Base-by-base conservation (phyloP, 1,140 invertebrate genomes). In the Drosophila ananassae region DNA sequence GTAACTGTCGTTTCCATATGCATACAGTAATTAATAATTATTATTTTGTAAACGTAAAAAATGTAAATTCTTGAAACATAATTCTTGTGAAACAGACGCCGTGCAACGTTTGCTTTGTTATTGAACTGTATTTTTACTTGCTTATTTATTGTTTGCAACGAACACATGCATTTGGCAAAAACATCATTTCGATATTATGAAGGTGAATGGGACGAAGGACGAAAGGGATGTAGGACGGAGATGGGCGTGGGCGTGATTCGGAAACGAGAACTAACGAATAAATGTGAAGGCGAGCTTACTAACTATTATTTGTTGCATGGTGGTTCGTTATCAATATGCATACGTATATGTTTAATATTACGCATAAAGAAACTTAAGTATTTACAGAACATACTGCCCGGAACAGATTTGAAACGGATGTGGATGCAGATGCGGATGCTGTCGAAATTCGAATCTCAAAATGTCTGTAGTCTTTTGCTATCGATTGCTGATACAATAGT, bases 121-220 rank as follows among this genome's bases (percentile, higher is more conserved):
- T 17, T 32, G 52, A 50, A 2, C 9, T 72, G 48, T 59, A 74
- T 34, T 21, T 34, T 63, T 59, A 44, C 13, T 69, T 56, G 32
- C 41, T 52, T 22, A 52, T 64, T 79, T 79, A 53, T 83, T 83
- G 48, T 61, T 83, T 79, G 64, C 74, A 87, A 82, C 82, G 82
- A 85, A 87, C 82, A 87, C 82, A 85, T 81, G 68, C 60, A 87
- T 72, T 85, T 85, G 82, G 82, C 82, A 87, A 85, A 54, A 87
- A 77, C 61, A 78, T 67, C 34, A 22, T 61, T 41, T 62, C 32
- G 54, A 30, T 69, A 55, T 62, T 46, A 34, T 51, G 28, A 46
- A 22, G 22, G 3, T 5, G 10, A 22, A 24, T 10, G 48, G 30
- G 47, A 7, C 10, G 34, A 22, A 52, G 55, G 39, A 50, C 21